Percentiles rank a stretch among this genome's conserved stretches.
Conservation (phyloP, 2,797 vertebrate genomes). For the Amblyraja radiata region DNA sequence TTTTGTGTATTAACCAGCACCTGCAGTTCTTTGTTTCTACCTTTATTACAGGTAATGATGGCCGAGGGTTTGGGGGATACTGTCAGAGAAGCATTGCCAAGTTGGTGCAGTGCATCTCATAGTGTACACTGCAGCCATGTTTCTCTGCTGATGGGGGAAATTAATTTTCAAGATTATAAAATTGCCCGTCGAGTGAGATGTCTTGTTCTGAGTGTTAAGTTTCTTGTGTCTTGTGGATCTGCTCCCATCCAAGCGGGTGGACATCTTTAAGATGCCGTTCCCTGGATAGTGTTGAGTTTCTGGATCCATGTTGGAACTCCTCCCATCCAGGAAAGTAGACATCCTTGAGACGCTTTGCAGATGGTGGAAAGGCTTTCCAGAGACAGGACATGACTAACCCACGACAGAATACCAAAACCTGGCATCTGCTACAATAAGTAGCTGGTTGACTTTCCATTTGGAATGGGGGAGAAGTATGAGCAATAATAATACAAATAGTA, state of each 20-base stretch:
- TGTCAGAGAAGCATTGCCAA: neutral
- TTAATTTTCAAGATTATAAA: neutral
- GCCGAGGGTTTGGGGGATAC: neutral
- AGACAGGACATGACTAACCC: neutral
- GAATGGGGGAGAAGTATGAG: neutral
- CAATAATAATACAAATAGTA: neutral
- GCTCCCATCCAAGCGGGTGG: too few species aligned
- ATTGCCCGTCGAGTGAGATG: neutral
- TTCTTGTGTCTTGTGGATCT: too few species aligned
- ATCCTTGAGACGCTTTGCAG: neutral
- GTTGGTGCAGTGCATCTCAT: neutral
- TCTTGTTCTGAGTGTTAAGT: neutral
- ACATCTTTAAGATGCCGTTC: neutral
- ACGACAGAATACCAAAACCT: neutral
- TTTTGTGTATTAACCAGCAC: too few species aligned
- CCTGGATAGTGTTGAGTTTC: neutral
- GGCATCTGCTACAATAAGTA: neutral
- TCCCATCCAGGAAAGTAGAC: neutral
- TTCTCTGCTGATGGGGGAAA: neutral
- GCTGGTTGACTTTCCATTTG: neutral
- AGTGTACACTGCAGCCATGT: neutral
- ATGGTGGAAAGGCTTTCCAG: neutral
- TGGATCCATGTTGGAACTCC: neutral
- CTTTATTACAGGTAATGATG: neutral
- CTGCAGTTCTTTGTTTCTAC: too few species aligned